Percentiles rank a stretch among this genome's conserved stretches.
These are phyloP conservation scores for Thecophora atra DNA, from an alignment of 2,888 invertebrate genomes.

Conservation along the genomic window DNA sequence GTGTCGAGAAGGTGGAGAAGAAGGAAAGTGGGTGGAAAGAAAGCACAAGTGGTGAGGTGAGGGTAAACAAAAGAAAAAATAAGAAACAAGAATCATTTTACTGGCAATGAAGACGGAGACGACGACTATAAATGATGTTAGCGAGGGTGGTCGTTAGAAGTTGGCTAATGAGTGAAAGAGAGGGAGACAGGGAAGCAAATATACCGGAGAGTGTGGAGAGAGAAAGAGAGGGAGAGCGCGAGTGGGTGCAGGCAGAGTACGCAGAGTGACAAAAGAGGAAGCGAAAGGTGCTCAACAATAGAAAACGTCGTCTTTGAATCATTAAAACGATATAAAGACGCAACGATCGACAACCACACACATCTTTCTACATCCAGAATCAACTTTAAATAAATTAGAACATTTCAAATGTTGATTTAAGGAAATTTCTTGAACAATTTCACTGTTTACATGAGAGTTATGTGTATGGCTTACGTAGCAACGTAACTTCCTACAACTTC, in stretches of 20 bases:
- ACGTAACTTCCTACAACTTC: too few species aligned
- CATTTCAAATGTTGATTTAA: background rate
- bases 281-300: background rate
- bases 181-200: background rate
- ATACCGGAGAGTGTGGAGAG: background rate
- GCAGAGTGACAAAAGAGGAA: too few species aligned
- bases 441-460: too few species aligned
- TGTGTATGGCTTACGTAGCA: too few species aligned
- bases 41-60: slow-evolving; percentile 21
- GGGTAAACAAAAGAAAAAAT: slow-evolving; percentile 36
- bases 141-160: background rate
- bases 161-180: background rate
- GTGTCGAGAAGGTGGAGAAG: background rate
- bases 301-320: slow-evolving; percentile 19
- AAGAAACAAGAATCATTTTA: background rate
- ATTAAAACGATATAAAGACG: slow-evolving; percentile 32
- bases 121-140: background rate
- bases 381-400: slow-evolving; percentile 20
- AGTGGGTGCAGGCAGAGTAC: background rate
- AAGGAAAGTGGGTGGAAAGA: slow-evolving; percentile 15
- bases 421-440: too few species aligned
- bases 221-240: background rate
- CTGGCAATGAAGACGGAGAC: background rate
- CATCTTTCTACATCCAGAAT: background rate
- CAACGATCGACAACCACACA: slow-evolving; percentile 40